phyloP scores from a whole-genome alignment of 1,140 invertebrate species.

The Zaprionus kolodkinae region DNA sequence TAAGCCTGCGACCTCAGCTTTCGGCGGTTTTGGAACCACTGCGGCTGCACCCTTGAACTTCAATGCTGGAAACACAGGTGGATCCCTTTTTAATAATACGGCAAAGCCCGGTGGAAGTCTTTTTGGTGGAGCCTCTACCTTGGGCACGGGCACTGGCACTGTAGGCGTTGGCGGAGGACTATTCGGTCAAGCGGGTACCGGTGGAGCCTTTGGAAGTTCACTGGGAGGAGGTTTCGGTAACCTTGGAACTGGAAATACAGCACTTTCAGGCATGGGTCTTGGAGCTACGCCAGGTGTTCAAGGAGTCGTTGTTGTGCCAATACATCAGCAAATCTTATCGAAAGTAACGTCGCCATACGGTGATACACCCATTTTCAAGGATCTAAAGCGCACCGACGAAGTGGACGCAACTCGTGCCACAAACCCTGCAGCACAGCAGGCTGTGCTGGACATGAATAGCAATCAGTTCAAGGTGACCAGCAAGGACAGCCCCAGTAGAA shows the following conservation, averaged over 20 bases:
- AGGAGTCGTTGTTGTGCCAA: conserved; percentile 75
- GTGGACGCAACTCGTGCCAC: conserved; percentile 90
- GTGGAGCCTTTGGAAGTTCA: conserved; percentile 51
- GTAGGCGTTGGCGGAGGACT: conserved; percentile 76
- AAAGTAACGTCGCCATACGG: conserved; percentile 90
- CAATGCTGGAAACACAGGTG: conserved; percentile 84
- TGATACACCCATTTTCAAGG: conserved; percentile 91
- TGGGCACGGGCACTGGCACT: conserved; percentile 53
- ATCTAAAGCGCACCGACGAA: conserved; percentile 87
- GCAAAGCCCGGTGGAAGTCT: conserved; percentile 77
- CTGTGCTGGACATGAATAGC: conserved; percentile 85
- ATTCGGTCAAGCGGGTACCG: conserved; percentile 84
- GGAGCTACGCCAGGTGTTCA: conserved; percentile 35
- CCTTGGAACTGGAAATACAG: conserved; percentile 47
- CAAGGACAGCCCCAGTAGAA: conserved; percentile 85
- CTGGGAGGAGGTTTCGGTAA: conserved; percentile 55
- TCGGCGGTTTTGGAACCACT: conserved; percentile 82
- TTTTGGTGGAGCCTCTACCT: conserved; percentile 76
- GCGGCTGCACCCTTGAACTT: conserved; percentile 81
- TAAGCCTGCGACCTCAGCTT: conserved; percentile 84
- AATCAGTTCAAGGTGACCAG: conserved; percentile 87
- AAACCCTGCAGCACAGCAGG: conserved; percentile 88
- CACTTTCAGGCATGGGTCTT: conserved; percentile 54
- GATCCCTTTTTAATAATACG: conserved; percentile 80
- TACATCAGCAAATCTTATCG: conserved; percentile 89